These are phyloP conservation scores for Gopherus flavomarginatus DNA, from an alignment of 2,113 vertebrate species.

Conservation along the genomic window DNA sequence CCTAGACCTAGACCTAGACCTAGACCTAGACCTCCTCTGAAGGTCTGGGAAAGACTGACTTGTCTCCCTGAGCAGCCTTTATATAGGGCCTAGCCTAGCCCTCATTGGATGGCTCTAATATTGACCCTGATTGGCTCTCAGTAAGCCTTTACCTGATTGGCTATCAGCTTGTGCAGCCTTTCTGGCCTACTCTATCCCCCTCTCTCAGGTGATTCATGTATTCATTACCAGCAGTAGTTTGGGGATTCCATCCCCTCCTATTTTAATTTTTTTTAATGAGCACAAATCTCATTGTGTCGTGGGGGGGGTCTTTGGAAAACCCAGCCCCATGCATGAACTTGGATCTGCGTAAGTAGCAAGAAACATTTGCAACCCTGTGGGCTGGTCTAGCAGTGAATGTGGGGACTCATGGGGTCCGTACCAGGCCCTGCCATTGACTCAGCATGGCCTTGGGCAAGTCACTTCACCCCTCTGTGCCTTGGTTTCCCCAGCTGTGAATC, in stretches of 20 bases:
- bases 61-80: too few relatives aligned
- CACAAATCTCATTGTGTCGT: neutral
- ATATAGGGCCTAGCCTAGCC: too few relatives aligned
- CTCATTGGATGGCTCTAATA: too few relatives aligned
- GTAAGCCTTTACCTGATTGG: too few relatives aligned
- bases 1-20: too few relatives aligned
- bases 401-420: too few relatives aligned
- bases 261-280: neutral
- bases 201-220: neutral
- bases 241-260: neutral
- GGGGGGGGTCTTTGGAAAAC: neutral
- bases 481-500: neutral
- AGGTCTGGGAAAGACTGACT: too few relatives aligned
- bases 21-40: too few relatives aligned
- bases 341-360: neutral
- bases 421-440: neutral
- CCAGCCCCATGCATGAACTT: neutral
- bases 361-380: neutral
- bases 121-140: too few relatives aligned
- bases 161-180: too few relatives aligned
- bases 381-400: neutral
- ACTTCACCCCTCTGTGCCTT: neutral
- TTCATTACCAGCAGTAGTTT: neutral
- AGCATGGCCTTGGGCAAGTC: neutral
- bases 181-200: too few relatives aligned